Evolutionary conservation across 2,797 vertebrate genomes (phyloP).

Genomic region (Coluber constrictor): DNA sequence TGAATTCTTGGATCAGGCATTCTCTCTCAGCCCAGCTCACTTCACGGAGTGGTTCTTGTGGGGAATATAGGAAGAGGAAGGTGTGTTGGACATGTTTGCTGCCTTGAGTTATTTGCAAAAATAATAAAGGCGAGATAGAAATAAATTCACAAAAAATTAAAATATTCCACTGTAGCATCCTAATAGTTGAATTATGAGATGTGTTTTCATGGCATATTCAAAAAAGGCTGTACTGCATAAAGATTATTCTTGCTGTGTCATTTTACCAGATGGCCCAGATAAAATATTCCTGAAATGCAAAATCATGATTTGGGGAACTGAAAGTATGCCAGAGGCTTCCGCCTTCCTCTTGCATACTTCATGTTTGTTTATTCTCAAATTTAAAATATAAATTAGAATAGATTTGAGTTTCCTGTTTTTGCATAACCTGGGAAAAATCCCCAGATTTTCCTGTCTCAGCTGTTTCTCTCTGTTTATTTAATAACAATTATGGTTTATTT

Average conservation of each 20-base stretch:
- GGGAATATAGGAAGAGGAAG: neutral
- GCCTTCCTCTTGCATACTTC: neutral
- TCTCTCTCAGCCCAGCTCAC: neutral
- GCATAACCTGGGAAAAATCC: neutral
- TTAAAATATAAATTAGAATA: neutral
- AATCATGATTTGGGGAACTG: neutral
- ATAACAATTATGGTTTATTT: neutral
- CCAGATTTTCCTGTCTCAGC: neutral
- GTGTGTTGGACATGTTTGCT: neutral
- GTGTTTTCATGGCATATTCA: neutral
- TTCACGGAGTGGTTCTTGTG: neutral
- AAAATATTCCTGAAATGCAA: neutral
- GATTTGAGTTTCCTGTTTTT: neutral
- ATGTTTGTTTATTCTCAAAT: neutral
- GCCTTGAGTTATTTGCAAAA: neutral
- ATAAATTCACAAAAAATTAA: neutral
- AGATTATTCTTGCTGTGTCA: neutral
- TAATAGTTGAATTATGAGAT: neutral
- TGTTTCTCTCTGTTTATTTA: neutral
- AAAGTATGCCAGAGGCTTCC: neutral
- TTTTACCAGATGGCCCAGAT: neutral
- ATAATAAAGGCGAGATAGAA: neutral
- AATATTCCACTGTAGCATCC: neutral
- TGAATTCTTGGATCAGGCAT: neutral
- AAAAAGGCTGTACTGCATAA: neutral